phyloP scores from a whole-genome alignment of 1,140 invertebrate species.

The Cotesia vestalis region DNA sequence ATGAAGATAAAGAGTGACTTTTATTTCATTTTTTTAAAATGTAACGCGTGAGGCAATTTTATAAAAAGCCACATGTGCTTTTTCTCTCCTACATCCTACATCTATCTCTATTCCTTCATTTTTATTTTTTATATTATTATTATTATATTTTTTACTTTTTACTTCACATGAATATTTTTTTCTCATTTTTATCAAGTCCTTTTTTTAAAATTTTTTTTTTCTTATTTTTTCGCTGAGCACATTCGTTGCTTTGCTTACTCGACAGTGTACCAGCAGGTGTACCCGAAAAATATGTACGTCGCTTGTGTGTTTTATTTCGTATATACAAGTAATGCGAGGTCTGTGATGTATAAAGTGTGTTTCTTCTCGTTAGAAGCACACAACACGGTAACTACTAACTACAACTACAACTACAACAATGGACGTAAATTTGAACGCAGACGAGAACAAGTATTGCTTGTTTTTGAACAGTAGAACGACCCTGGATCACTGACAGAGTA shows the following conservation, averaged over 20 bases:
- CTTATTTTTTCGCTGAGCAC: not conserved
- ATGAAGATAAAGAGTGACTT: not conserved
- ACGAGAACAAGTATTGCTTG: constrained; percentile 1
- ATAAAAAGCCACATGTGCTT: constrained; percentile 6
- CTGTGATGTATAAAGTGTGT: constrained; percentile 29
- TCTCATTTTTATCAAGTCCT: not conserved
- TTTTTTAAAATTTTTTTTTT: not conserved
- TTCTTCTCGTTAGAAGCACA: constrained; percentile 33
- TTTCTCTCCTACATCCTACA: not conserved
- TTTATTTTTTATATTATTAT: not conserved
- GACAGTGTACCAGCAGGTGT: constrained; percentile 26
- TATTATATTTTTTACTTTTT: constrained; percentile 6
- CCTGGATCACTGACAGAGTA: not conserved
- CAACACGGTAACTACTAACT: not conserved
- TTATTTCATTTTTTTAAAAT: not conserved
- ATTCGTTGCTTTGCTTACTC: constrained; percentile 19
- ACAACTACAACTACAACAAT: too few species aligned
- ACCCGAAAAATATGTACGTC: constrained; percentile 31
- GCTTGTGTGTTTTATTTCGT: constrained; percentile 9
- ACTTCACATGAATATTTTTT: too few species aligned
- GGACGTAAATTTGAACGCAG: constrained; percentile 18
- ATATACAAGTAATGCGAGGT: not conserved
- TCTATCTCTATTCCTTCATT: not conserved
- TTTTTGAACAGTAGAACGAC: not conserved
- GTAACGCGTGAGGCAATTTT: constrained; percentile 15